Evolutionary conservation across 2,113 vertebrate species (phyloP).

Genomic region (Brienomyrus brachyistius): DNA sequence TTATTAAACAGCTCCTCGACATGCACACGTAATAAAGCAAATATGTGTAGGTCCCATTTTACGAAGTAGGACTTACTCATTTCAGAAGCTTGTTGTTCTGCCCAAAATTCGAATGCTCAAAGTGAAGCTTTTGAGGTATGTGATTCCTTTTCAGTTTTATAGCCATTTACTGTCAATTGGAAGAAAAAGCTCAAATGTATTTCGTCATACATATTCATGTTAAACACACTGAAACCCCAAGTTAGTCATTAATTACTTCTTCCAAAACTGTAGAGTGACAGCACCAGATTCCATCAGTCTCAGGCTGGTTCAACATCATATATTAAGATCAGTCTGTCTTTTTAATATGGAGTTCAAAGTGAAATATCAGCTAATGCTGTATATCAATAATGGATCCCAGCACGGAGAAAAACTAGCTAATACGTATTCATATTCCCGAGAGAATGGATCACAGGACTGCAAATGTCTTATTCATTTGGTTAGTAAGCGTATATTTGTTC

Average conservation of each 20-base stretch:
- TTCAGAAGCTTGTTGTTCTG: neutral
- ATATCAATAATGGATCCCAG: neutral
- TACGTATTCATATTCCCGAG: neutral
- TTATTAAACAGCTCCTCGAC: neutral
- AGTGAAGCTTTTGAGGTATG: neutral
- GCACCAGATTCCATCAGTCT: neutral
- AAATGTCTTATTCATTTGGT: neutral
- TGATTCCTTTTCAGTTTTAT: neutral
- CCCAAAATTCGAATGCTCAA: neutral
- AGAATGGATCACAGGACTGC: neutral
- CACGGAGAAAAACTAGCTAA: neutral
- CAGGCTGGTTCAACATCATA: neutral
- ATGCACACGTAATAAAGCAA: neutral
- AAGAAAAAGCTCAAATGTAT: neutral
- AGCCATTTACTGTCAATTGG: neutral
- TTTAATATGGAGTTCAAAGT: neutral
- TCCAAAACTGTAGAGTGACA: neutral
- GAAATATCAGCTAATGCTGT: neutral
- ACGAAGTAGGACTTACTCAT: neutral
- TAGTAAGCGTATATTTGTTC: neutral
- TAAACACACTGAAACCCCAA: neutral
- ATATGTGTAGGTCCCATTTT: neutral
- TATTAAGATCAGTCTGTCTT: neutral
- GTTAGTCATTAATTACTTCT: neutral
- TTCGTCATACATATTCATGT: neutral